Evolutionary conservation across 2,113 vertebrate genomes (phyloP).

Genomic region (Xyliphius kryptos): DNA sequence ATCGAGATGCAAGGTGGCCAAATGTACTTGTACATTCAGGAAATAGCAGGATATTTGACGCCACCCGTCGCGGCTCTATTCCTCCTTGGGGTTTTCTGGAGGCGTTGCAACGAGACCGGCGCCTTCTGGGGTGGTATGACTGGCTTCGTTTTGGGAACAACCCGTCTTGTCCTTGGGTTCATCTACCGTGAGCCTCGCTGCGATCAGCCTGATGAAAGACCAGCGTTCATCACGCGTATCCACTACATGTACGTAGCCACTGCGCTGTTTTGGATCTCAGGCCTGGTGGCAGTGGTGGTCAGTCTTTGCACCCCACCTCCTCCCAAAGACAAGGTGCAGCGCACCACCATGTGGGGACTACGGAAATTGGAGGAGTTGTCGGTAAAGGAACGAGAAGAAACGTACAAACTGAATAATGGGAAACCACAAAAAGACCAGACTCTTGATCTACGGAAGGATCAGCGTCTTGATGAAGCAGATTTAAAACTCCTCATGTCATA

Average conservation of each 20-base stretch:
- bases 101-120: slow-evolving; percentile 88
- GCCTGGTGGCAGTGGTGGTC: slow-evolving; percentile 74
- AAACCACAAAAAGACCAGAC: slow-evolving; percentile 67
- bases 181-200: slow-evolving; percentile 85
- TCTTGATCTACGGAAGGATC: slow-evolving; percentile 73
- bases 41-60: slow-evolving; percentile 91
- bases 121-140: slow-evolving; percentile 93
- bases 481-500: slow-evolving; percentile 77
- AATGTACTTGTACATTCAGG: slow-evolving; percentile 98
- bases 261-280: slow-evolving; percentile 87
- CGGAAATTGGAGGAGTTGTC: slow-evolving; percentile 53
- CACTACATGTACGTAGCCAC: slow-evolving; percentile 97
- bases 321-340: slow-evolving; percentile 72
- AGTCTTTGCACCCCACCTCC: slow-evolving; percentile 87
- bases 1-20: slow-evolving; percentile 98
- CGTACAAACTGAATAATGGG: slow-evolving; percentile 60
- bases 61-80: slow-evolving; percentile 93
- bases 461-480: slow-evolving; percentile 71
- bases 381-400: slow-evolving; percentile 54
- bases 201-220: slow-evolving; percentile 81
- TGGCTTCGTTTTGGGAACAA: slow-evolving; percentile 77
- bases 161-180: slow-evolving; percentile 81
- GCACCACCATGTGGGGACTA: slow-evolving; percentile 86
- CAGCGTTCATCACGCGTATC: slow-evolving; percentile 75
- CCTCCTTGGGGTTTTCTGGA: slow-evolving; percentile 92